phyloP scores from a whole-genome alignment of 2,113 vertebrate genomes.

The Atrichornis clamosus region DNA sequence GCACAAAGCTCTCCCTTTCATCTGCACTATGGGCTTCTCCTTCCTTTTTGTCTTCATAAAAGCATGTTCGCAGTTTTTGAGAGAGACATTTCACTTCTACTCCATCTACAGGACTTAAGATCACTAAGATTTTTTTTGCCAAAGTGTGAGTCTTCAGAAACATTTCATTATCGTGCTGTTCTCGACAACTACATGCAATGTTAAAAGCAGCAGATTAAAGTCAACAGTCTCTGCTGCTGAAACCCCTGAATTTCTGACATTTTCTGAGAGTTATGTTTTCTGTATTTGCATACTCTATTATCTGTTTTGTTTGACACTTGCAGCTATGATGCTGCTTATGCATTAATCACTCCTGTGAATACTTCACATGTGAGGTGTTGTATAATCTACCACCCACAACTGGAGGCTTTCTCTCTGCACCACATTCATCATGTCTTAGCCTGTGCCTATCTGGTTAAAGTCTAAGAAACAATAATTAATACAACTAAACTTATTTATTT shows the following conservation, averaged over 20 bases:
- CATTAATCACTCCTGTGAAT: slow-evolving; percentile 47
- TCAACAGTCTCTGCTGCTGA: slow-evolving; percentile 43
- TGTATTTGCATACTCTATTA: slow-evolving; percentile 65
- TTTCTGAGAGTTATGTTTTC: slow-evolving; percentile 52
- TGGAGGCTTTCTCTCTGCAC: neutral
- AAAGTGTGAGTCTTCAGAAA: slow-evolving; percentile 19
- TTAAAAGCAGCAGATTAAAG: slow-evolving; percentile 62
- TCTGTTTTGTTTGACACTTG: slow-evolving; percentile 65
- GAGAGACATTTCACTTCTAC: neutral
- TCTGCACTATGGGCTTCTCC: neutral
- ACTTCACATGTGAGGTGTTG: slow-evolving; percentile 9
- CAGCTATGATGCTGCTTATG: slow-evolving; percentile 48
- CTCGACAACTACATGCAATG: slow-evolving; percentile 33
- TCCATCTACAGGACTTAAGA: neutral
- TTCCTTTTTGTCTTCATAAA: neutral
- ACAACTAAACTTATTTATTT: neutral
- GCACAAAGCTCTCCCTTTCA: neutral
- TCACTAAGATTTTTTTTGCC: neutral
- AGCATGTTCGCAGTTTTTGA: neutral
- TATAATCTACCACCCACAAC: neutral
- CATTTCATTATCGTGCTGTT: slow-evolving; percentile 36
- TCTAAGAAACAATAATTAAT: neutral
- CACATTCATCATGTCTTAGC: neutral
- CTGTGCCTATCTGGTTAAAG: neutral
- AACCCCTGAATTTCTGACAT: slow-evolving; percentile 37